Percentiles rank a stretch among this genome's conserved stretches.
Conservation (phyloP, 2,113 vertebrate genomes). For the Colossoma macropomum region DNA sequence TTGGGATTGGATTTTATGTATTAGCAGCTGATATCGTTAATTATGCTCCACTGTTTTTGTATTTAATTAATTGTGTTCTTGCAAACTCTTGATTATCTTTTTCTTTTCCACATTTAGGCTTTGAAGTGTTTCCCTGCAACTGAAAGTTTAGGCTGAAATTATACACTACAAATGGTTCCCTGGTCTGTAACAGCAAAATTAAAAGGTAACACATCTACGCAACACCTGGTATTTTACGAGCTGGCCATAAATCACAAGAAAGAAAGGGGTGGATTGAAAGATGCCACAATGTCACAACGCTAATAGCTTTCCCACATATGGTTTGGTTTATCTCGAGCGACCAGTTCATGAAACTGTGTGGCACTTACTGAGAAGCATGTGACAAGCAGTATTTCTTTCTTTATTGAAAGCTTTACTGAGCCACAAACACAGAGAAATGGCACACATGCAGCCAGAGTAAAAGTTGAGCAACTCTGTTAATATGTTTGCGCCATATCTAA, state of each 20-base stretch:
- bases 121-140: slow-evolving; percentile 8
- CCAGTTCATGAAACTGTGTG: slow-evolving; percentile 25
- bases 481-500: neutral
- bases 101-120: neutral
- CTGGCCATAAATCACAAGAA: slow-evolving; percentile 1
- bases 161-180: slow-evolving; percentile 16
- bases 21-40: slow-evolving; percentile 1
- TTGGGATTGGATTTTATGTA: neutral
- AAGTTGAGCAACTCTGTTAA: neutral
- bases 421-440: neutral
- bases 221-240: slow-evolving; percentile 29
- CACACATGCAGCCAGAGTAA: neutral
- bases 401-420: slow-evolving; percentile 35
- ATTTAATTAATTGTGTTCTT: slow-evolving; percentile 25
- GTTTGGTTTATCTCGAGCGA: slow-evolving; percentile 48
- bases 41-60: slow-evolving; percentile 7
- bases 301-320: slow-evolving; percentile 49
- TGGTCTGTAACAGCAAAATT: neutral
- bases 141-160: slow-evolving; percentile 24
- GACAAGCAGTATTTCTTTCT: slow-evolving; percentile 22
- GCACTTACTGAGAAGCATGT: slow-evolving; percentile 6
- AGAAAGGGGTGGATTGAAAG: neutral
- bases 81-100: neutral
- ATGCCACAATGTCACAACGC: slow-evolving; percentile 23
- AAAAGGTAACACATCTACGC: slow-evolving; percentile 6